Evolutionary conservation across 1,140 invertebrate species (phyloP).

Genomic region (Lycorma delicatula): DNA sequence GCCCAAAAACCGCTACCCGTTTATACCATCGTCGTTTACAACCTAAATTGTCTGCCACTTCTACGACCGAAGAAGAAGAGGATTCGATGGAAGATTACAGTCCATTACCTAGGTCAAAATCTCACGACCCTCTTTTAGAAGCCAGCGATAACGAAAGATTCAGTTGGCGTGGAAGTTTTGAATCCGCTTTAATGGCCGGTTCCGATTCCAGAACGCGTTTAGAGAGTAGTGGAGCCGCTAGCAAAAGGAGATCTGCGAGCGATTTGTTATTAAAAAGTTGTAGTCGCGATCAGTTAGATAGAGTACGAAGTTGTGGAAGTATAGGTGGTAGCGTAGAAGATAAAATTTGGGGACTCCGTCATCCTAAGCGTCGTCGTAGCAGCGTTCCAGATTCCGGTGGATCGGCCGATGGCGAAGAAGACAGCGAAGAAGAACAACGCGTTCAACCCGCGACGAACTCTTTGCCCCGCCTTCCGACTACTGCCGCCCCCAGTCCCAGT

Average conservation of each 20-base stretch:
- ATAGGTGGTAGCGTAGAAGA: conserved; percentile 59
- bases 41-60: conserved; percentile 50
- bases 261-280: conserved; percentile 67
- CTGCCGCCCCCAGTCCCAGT: conserved; percentile 39
- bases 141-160: conserved; percentile 82
- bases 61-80: conserved; percentile 69
- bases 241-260: conserved; percentile 66
- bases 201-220: conserved; percentile 65
- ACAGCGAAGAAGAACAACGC: conserved; percentile 49
- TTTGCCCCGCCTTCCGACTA: conserved; percentile 38
- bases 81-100: conserved; percentile 49
- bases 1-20: conserved; percentile 25
- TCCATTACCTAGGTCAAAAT: conserved; percentile 56
- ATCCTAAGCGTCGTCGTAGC: conserved; percentile 45
- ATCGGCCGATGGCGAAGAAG: conserved; percentile 53
- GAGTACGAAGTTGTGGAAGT: conserved; percentile 71
- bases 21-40: conserved; percentile 43
- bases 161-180: conserved; percentile 83
- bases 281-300: conserved; percentile 60
- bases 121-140: conserved; percentile 59
- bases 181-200: conserved; percentile 70
- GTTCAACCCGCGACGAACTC: conserved; percentile 55
- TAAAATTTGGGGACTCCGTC: conserved; percentile 44
- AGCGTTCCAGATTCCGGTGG: conserved; percentile 60
- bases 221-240: conserved; percentile 53